phyloP scores from a whole-genome alignment of 1,140 invertebrate species.

The Sycophaga agraensis region DNA sequence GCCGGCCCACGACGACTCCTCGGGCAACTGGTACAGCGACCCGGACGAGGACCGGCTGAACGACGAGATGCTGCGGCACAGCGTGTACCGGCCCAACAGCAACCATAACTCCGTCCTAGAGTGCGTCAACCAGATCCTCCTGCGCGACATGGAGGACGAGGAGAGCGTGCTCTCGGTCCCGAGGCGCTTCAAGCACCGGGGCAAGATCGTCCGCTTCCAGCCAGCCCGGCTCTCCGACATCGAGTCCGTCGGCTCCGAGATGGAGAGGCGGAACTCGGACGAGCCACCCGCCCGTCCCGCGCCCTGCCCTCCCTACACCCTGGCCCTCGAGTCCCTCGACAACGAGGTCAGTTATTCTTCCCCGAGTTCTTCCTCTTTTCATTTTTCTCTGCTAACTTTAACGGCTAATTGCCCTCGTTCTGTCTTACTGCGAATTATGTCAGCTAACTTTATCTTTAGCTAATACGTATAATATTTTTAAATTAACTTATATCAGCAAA shows the following conservation, averaged over 20 bases:
- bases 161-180: conserved; percentile 47
- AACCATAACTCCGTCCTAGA: conserved; percentile 76
- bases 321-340: conserved; percentile 6
- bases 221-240: conserved; percentile 53
- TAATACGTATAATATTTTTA: too few species aligned
- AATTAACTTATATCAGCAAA: too few species aligned
- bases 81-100: conserved; percentile 46
- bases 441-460: too few species aligned
- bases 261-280: conserved; percentile 55
- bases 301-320: background rate
- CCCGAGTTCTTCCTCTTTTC: too few species aligned
- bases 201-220: conserved; percentile 53
- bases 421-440: too few species aligned
- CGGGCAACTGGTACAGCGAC: conserved; percentile 73
- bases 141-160: conserved; percentile 60
- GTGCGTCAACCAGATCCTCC: conserved; percentile 75
- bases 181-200: conserved; percentile 51
- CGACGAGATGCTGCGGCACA: conserved; percentile 56
- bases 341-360: too few species aligned
- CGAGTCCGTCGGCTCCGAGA: conserved; percentile 55
- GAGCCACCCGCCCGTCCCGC: conserved; percentile 28
- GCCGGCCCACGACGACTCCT: conserved; percentile 56
- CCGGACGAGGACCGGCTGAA: conserved; percentile 67
- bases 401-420: too few species aligned
- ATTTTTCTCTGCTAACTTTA: too few species aligned